Conservation (phyloP, 2,113 vertebrate genomes). For the Peromyscus leucopus region DNA sequence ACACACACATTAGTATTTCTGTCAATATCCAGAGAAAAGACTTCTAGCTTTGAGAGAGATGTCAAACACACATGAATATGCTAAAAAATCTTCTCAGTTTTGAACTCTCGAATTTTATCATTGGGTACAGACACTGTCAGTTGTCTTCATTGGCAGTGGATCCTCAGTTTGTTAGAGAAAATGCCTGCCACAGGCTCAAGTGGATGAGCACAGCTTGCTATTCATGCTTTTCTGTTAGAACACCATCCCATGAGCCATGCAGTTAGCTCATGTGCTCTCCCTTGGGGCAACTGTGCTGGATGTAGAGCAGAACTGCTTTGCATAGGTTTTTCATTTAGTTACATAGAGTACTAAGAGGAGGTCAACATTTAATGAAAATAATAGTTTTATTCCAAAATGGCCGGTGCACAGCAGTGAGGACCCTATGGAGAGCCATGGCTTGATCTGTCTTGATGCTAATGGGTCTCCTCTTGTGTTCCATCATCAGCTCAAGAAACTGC, state of each 20-base stretch:
- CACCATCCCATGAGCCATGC: accelerated
- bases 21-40: not conserved
- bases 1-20: not conserved
- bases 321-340: not conserved
- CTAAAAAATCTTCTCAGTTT: not conserved
- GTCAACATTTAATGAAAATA: not conserved
- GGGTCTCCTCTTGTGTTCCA: not conserved
- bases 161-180: not conserved
- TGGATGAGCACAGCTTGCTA: not conserved
- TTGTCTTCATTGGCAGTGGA: not conserved
- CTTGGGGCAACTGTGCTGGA: not conserved
- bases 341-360: not conserved
- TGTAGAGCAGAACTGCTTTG: not conserved
- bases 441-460: not conserved
- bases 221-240: not conserved
- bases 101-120: not conserved
- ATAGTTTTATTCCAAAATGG: not conserved
- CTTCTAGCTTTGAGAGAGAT: not conserved
- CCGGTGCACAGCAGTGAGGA: not conserved
- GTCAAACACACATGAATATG: not conserved
- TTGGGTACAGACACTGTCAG: not conserved
- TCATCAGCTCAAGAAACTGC: not conserved
- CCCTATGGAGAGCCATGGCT: not conserved
- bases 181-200: not conserved
- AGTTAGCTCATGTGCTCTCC: not conserved